Evolutionary conservation across 1,140 invertebrate species (phyloP).

Genomic region (Saccostrea echinata): DNA sequence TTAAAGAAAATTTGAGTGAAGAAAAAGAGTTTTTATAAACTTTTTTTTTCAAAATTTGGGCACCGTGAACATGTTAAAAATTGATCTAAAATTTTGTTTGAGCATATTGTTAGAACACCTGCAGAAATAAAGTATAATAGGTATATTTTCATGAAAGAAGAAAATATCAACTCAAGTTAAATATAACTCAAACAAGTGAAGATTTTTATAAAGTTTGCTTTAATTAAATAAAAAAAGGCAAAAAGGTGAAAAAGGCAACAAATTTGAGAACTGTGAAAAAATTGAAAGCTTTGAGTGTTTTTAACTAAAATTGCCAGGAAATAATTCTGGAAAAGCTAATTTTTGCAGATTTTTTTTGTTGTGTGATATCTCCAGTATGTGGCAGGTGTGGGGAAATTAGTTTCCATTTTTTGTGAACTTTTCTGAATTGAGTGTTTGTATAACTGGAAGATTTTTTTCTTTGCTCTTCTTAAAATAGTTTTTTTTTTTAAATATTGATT

Average conservation of each 20-base stretch:
- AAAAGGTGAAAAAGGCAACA: not conserved
- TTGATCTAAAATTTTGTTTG: not conserved
- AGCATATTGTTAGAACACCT: not conserved
- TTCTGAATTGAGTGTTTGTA: slow-evolving; percentile 8
- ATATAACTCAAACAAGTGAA: not conserved
- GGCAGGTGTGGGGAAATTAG: slow-evolving; percentile 29
- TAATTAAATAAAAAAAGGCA: not conserved
- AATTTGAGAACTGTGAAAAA: not conserved
- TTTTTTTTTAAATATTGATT: slow-evolving; percentile 10
- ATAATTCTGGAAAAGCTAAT: slow-evolving; percentile 1
- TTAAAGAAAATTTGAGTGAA: not conserved
- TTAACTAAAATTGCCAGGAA: slow-evolving; percentile 20
- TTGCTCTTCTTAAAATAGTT: not conserved
- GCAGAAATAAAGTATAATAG: too few species aligned
- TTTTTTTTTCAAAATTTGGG: not conserved
- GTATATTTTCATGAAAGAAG: not conserved
- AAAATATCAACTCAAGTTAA: not conserved
- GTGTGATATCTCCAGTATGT: slow-evolving; percentile 20
- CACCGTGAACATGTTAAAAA: not conserved
- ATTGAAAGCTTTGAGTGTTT: not conserved
- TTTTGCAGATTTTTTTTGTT: slow-evolving; percentile 1
- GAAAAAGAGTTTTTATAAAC: not conserved
- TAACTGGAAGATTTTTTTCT: slow-evolving; percentile 8
- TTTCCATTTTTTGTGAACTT: slow-evolving; percentile 25
- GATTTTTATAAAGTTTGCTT: not conserved